Evolutionary conservation across 2,113 vertebrate species (phyloP).

Genomic region (Macaca nemestrina): DNA sequence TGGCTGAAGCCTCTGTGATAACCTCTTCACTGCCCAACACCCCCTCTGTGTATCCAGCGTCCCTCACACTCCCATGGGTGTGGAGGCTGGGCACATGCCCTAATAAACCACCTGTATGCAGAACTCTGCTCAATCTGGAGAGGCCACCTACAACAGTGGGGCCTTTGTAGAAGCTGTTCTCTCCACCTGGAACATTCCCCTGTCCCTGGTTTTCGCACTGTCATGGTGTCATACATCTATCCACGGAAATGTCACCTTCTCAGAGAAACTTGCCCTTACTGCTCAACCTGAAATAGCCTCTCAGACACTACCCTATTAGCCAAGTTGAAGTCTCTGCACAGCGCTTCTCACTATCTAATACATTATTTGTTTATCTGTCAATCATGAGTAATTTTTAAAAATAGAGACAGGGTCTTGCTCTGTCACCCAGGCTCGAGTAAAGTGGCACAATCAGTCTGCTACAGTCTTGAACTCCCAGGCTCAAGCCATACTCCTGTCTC

Average conservation of each 20-base stretch:
- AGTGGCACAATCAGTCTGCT: not conserved
- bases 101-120: rapidly evolving
- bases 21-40: not conserved
- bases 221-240: not conserved
- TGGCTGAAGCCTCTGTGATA: not conserved
- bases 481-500: not conserved
- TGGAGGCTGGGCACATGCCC: not conserved
- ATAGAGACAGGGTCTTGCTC: not conserved
- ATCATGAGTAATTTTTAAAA: not conserved
- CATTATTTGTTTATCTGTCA: not conserved
- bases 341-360: rapidly evolving
- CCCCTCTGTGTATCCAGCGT: not conserved
- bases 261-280: not conserved
- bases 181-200: not conserved
- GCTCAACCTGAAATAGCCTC: not conserved
- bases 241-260: not conserved
- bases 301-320: too few species aligned
- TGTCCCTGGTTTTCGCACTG: not conserved
- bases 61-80: rapidly evolving
- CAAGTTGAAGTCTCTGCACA: not conserved
- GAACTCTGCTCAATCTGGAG: not conserved
- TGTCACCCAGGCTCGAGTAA: not conserved
- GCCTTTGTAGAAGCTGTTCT: not conserved
- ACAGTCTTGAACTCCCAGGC: not conserved
- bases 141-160: not conserved